Base-by-base conservation (phyloP, 1,140 invertebrate species). In the Nymphalis io region DNA sequence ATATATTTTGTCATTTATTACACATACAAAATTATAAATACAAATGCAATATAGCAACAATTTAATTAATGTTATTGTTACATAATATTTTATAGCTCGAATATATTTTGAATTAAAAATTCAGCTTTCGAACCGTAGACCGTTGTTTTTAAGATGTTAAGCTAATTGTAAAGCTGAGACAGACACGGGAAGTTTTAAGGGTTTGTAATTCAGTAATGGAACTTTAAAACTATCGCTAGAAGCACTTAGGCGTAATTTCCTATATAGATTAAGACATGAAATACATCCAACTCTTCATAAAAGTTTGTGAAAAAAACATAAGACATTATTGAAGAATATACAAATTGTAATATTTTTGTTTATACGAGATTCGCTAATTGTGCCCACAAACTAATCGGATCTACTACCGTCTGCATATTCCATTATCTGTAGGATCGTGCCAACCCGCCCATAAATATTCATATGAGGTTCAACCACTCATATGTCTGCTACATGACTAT, bases 381-480 rank as follows among this genome's bases (percentile, higher is more conserved):
- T 80, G 77, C 79, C 68, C 68, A 73, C 66, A 79, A 74, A 80
- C 81, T 87, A 89, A 89, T 84, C 84, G 74, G 82, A 88, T 88
- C 75, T 78, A 79, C 78, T 83, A 75, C 81, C 79, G 85, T 85
- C 85, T 89, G 84, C 83, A 88, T 84, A 88, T 89, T 89, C 81
- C 80, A 89, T 89, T 89, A 89, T 85, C 82, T 78, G 82, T 71
- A 81, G 84, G 84, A 89, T 88, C 81, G 80, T 78, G 79, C 79
- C 77, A 80, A 75, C 71, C 78, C 70, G 60, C 70, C 75, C 80
- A 87, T 89, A 84, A 84, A 89, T 89, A 89, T 89, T 89, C 87
- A 89, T 89, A 83, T 74, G 77, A 59, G 72, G 80, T 73, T 65
- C 67, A 76, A 53, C 78, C 74, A 84, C 72, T 75, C 73, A 70